A percentile compares a stretch with the other conserved stretches of the same genome.
Conservation (phyloP, 2,888 invertebrate species). For the Byasa hedistus region DNA sequence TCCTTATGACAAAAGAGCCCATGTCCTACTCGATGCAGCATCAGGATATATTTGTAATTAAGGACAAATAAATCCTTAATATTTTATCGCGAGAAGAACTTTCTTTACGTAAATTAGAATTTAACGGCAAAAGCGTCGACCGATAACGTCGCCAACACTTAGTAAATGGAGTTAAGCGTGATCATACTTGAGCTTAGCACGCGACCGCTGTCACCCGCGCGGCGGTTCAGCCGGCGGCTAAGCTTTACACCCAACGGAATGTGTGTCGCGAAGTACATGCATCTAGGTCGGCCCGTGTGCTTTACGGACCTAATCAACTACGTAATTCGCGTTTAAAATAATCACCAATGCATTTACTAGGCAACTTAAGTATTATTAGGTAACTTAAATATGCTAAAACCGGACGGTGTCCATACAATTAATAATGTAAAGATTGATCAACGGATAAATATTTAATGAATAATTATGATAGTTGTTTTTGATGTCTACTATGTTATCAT, state of each 20-base stretch:
- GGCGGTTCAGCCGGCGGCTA: conserved; percentile 4
- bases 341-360: conserved; percentile 5
- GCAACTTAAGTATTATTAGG: too few species aligned
- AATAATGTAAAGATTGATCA: too few species aligned
- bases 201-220: conserved; percentile 18
- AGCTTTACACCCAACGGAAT: conserved; percentile 20
- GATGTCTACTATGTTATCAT: too few species aligned
- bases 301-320: conserved; percentile 15
- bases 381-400: too few species aligned
- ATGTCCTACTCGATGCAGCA: too few species aligned
- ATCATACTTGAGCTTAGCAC: conserved; percentile 23
- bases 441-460: too few species aligned
- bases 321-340: conserved; percentile 4
- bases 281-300: conserved; percentile 20
- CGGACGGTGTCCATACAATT: too few species aligned
- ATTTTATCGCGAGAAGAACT: neutral
- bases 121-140: conserved; percentile 8
- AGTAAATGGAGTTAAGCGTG: conserved; percentile 26
- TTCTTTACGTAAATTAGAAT: conserved; percentile 5
- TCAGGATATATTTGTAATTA: too few species aligned
- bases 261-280: conserved; percentile 26
- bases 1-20: too few species aligned
- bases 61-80: too few species aligned
- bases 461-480: too few species aligned
- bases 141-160: conserved; percentile 12